Conservation (phyloP, 1,140 invertebrate genomes). For the Drosophila fuyamai region DNA sequence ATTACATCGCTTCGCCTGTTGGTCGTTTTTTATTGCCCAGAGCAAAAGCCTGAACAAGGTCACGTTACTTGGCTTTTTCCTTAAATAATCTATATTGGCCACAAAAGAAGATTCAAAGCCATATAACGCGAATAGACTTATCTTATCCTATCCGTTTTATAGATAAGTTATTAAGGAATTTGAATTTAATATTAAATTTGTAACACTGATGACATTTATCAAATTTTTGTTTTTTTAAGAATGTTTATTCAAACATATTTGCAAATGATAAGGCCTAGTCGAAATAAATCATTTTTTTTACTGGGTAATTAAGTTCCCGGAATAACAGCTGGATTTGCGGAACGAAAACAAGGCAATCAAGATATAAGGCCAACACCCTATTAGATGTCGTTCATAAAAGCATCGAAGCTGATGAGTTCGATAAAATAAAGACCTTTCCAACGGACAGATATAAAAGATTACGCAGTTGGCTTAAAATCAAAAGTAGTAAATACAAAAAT, state of each 20-base stretch:
- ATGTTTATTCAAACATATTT: too few relatives aligned
- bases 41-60: conserved; percentile 51
- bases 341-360: background rate
- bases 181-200: too few relatives aligned
- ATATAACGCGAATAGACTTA: too few relatives aligned
- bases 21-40: conserved; percentile 26
- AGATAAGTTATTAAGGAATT: background rate
- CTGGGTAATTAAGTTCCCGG: conserved; percentile 37
- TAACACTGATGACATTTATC: too few relatives aligned
- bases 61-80: conserved; percentile 41
- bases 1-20: conserved; percentile 33
- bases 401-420: background rate
- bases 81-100: background rate
- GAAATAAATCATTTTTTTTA: conserved; percentile 20
- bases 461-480: background rate
- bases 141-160: background rate
- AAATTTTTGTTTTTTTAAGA: background rate
- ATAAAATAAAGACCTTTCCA: background rate
- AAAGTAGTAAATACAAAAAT: background rate
- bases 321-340: conserved; percentile 1
- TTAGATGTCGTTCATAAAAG: background rate
- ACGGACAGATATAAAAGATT: background rate
- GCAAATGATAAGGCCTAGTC: too few relatives aligned
- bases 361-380: conserved; percentile 1
- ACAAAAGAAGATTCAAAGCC: background rate